Base-by-base conservation (phyloP, 2,113 vertebrate genomes). In the Cepphus grylle region DNA sequence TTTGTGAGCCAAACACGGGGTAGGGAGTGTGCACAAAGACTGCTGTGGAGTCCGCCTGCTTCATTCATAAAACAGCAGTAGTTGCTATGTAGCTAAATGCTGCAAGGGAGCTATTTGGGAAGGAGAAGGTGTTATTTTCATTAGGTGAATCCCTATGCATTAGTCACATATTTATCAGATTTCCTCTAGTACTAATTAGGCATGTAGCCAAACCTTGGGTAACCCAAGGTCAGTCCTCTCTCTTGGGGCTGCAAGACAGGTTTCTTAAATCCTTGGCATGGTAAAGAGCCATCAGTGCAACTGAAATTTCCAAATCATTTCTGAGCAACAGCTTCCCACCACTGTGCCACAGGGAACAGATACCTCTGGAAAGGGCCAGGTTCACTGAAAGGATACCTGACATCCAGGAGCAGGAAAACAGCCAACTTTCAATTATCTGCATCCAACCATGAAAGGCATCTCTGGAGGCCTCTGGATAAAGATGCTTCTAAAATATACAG, bases 351-450 rank as follows among this genome's bases (percentile, higher is more conserved):
- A 81, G 77, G 74, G 84, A 94, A 32, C 52, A 88, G 66, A 29
- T n/a, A 45, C 15, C 34, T 72, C 53, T 29, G 79, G 79, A 55
- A 86, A 86, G 50, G 66, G 38, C 36, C 45, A 62, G 45, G 88
- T 42, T 92, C 79, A 80, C 53, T 38, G 40, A 82, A 90, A 86
- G 78, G 78, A 78, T 74, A 62, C 85, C 87, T 94, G 85, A 83
- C 71, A 83, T 65, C 25, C 92, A 82, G 38, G 45, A 85, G 62
- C 27, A 90, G 62, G 32, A 92, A 86, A 88, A 86, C 26, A 63
- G 73, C 61, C 93, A 91, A 6, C 65, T 58, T 81, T 8, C 59
- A 71, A 58, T 81, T 77, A 50, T 21, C 74, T 62, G 53, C 77
- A 78, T 65, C 70, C 81, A 87, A 23, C 66, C 70, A 49, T 52